Evolutionary conservation across 2,113 vertebrate species (phyloP).

Genomic region (Pedetes capensis): DNA sequence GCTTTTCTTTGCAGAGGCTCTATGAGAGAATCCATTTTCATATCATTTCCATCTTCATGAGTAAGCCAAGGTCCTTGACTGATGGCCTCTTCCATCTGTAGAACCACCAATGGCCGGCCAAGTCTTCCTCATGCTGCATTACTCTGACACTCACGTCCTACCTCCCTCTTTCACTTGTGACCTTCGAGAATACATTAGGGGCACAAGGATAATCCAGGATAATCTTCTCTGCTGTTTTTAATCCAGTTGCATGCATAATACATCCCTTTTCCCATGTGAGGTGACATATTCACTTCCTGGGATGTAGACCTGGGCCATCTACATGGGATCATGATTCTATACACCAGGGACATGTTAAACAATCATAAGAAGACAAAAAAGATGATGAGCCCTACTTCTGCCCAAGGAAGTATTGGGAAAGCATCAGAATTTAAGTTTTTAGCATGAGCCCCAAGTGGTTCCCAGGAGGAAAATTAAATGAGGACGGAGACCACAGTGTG

Average conservation of each 20-base stretch:
- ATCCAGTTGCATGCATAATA: neutral
- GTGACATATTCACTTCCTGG: neutral
- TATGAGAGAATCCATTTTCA: neutral
- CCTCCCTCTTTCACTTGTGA: neutral
- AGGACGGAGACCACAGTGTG: neutral
- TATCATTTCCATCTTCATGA: neutral
- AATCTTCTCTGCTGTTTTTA: neutral
- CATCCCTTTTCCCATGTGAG: neutral
- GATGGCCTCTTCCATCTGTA: neutral
- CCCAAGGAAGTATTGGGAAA: neutral
- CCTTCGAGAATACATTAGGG: neutral
- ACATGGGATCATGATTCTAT: neutral
- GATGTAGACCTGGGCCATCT: neutral
- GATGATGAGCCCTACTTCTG: neutral
- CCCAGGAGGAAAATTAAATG: neutral
- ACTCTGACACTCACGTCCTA: no score
- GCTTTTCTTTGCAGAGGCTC: neutral
- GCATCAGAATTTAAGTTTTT: neutral
- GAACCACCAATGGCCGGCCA: neutral
- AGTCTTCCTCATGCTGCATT: fast-evolving
- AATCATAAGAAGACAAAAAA: neutral
- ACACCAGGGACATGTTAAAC: neutral
- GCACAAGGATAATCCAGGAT: neutral
- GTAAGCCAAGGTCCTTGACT: neutral
- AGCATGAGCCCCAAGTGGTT: neutral